These are phyloP conservation scores for Aphelenchoides bicaudatus DNA, from an alignment of 2,888 invertebrate species.

Conservation along the genomic window DNA sequence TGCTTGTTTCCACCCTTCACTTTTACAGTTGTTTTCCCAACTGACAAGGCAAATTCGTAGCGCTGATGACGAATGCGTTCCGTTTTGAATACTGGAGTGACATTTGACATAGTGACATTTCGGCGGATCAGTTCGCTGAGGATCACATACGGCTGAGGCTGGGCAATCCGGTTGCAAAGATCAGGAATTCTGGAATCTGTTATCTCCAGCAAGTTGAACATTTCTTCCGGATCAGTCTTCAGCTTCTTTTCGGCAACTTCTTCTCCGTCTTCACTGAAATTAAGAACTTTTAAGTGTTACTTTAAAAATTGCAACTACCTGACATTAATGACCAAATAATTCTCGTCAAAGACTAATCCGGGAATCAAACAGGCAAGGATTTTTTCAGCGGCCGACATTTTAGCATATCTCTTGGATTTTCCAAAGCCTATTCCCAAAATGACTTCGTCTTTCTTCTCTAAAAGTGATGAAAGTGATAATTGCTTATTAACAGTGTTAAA, in stretches of 20 bases:
- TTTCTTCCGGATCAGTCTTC: conserved; percentile 24
- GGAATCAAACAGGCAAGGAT: conserved; percentile 46
- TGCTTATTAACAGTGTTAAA: neutral
- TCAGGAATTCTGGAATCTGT: conserved; percentile 74
- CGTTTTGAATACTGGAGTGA: conserved; percentile 73
- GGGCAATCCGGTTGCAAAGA: conserved; percentile 83
- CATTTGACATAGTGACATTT: conserved; percentile 85
- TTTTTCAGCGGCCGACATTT: conserved; percentile 74
- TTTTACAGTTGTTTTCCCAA: conserved; percentile 81
- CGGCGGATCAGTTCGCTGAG: conserved; percentile 71
- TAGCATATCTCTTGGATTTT: conserved; percentile 90
- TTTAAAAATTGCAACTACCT: neutral
- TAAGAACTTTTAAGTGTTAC: neutral
- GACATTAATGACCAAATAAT: neutral
- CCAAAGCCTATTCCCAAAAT: conserved; percentile 86
- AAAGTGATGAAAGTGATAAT: neutral
- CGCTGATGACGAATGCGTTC: conserved; percentile 82
- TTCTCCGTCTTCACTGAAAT: conserved; percentile 24
- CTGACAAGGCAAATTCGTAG: conserved; percentile 88
- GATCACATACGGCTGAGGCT: conserved; percentile 89
- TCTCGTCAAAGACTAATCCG: conserved; percentile 19
- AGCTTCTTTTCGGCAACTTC: conserved; percentile 12
- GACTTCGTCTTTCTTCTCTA: conserved; percentile 67
- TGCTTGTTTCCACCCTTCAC: conserved; percentile 92
- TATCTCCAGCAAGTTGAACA: conserved; percentile 79